Conservation (phyloP, 1,140 invertebrate genomes). For the Eriosoma lanigerum region DNA sequence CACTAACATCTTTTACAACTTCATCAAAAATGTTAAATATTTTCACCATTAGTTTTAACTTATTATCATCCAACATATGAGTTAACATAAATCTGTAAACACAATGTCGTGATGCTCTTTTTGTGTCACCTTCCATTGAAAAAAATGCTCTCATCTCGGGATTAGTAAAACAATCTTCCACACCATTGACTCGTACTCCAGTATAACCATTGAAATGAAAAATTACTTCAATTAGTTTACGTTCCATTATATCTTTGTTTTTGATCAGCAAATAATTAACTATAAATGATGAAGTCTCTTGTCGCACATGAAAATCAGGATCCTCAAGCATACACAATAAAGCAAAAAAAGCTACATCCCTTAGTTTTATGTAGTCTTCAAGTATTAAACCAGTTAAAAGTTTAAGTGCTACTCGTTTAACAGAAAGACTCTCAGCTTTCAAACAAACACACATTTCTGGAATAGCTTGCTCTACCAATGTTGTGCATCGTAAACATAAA, state of each 20-base stretch:
- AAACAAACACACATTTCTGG: constrained; percentile 51
- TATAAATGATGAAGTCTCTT: constrained; percentile 49
- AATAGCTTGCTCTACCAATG: constrained; percentile 48
- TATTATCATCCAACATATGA: constrained; percentile 40
- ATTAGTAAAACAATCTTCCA: constrained; percentile 43
- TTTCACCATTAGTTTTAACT: constrained; percentile 37
- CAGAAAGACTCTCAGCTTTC: constrained; percentile 12
- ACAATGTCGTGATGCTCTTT: constrained; percentile 41
- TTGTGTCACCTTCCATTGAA: constrained; percentile 44
- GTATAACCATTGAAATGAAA: constrained; percentile 47
- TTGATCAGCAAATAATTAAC: constrained; percentile 40
- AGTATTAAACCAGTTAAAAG: constrained; percentile 32
- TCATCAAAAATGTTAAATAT: constrained; percentile 42
- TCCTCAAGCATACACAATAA: constrained; percentile 43
- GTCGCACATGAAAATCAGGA: constrained; percentile 18
- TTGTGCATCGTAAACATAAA: constrained; percentile 45
- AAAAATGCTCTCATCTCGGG: constrained; percentile 30
- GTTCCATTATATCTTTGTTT: constrained; percentile 44
- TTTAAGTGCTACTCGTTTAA: constrained; percentile 43
- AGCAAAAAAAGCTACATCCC: constrained; percentile 42
- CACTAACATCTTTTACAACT: not conserved
- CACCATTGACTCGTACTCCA: not conserved
- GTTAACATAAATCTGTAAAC: constrained; percentile 49
- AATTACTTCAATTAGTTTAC: constrained; percentile 45
- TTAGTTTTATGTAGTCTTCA: constrained; percentile 42